phyloP scores from a whole-genome alignment of 2,797 vertebrate species.

The Oophaga sylvatica region DNA sequence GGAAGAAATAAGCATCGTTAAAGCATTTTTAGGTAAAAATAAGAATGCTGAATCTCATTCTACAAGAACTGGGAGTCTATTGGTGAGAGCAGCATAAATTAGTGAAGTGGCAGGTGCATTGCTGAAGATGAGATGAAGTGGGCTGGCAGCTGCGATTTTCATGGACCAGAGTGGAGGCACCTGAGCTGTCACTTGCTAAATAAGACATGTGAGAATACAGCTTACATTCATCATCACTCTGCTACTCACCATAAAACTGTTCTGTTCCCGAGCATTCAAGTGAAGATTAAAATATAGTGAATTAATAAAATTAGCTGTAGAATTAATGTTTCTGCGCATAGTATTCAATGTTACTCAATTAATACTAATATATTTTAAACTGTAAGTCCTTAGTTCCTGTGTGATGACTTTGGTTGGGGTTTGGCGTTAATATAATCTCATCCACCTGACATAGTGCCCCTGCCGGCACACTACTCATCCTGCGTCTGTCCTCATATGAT shows the following conservation, averaged over 20 bases:
- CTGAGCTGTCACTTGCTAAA: constrained; percentile 17
- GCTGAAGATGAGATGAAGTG: constrained; percentile 11
- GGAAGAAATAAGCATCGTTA: background rate
- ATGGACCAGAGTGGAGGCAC: constrained; percentile 17
- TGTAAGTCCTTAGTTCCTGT: no score
- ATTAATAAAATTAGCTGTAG: no score
- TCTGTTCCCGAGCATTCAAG: background rate
- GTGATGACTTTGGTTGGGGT: no score
- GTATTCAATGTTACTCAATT: no score
- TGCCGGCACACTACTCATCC: no score
- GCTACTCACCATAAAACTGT: background rate
- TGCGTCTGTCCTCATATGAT: no score
- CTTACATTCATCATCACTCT: background rate
- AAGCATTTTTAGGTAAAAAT: background rate
- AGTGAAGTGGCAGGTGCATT: constrained; percentile 36
- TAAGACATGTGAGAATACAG: constrained; percentile 4
- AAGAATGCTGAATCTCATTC: constrained; percentile 14
- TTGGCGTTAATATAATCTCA: no score
- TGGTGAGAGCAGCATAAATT: background rate
- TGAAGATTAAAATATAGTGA: background rate
- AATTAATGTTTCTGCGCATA: no score
- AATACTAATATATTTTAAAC: no score
- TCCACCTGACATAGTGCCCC: no score
- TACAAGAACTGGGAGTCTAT: background rate
- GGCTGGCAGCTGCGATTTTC: constrained; percentile 19